These are phyloP conservation scores for Microcebus jonahi DNA, from an alignment of 2,113 vertebrate genomes.

Conservation along the genomic window DNA sequence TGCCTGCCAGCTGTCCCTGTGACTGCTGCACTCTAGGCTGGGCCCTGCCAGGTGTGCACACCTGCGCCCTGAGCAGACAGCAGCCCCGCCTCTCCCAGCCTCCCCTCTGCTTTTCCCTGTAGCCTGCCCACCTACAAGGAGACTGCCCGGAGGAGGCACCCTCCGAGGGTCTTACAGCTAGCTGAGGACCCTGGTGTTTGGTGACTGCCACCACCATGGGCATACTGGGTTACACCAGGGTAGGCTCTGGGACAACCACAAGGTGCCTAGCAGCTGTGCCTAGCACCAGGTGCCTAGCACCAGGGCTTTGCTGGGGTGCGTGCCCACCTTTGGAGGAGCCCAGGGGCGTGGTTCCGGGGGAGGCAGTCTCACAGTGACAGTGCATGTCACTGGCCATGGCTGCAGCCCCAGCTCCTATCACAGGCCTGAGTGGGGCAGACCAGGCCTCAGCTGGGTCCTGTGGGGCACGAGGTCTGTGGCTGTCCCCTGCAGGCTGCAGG, in stretches of 20 bases:
- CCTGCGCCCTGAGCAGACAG: not conserved
- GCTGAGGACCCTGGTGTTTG: not conserved
- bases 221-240: not conserved
- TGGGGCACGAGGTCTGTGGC: not conserved
- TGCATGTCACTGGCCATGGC: no score
- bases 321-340: not conserved
- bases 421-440: not conserved
- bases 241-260: not conserved
- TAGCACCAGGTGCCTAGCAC: no score
- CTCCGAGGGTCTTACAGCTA: not conserved
- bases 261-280: no score
- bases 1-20: not conserved
- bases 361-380: no score
- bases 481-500: not conserved
- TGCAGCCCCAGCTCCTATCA: not conserved
- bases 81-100: not conserved
- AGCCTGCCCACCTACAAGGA: not conserved
- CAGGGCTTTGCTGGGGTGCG: not conserved
- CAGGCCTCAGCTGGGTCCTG: no score
- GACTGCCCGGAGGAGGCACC: no score
- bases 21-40: not conserved
- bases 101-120: not conserved
- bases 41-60: not conserved
- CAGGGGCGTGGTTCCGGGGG: not conserved
- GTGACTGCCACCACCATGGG: not conserved